Percentiles rank a stretch among this genome's conserved stretches.
Conservation (phyloP, 1,140 invertebrate genomes). For the Atopsyche davidsoni region DNA sequence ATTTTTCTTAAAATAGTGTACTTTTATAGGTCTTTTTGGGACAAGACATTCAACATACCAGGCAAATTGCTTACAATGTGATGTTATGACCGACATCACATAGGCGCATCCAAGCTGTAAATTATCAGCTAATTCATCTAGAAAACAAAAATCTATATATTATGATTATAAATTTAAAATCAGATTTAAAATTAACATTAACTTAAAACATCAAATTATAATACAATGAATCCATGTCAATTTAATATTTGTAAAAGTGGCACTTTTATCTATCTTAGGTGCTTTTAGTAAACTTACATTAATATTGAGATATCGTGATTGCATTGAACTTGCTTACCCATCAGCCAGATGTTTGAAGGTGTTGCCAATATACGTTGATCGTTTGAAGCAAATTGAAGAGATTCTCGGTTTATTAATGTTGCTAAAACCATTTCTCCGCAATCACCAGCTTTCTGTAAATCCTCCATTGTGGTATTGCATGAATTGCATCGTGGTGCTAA, state of each 20-base stretch:
- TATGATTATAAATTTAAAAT: neutral
- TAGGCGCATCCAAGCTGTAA: slow-evolving; percentile 12
- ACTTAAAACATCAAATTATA: neutral
- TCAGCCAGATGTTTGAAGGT: too few relatives aligned
- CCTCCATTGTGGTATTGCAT: slow-evolving; percentile 11
- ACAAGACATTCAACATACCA: slow-evolving; percentile 11
- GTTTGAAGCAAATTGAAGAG: too few relatives aligned
- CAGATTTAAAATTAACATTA: neutral
- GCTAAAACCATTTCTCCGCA: slow-evolving; percentile 3
- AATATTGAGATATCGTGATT: too few relatives aligned
- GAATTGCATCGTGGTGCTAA: slow-evolving; percentile 7
- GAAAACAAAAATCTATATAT: neutral
- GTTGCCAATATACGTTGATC: too few relatives aligned
- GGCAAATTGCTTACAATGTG: neutral
- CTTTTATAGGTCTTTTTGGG: neutral
- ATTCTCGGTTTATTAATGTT: slow-evolving; percentile 3
- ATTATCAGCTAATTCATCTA: neutral
- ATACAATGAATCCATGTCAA: neutral
- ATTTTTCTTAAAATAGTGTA: too few relatives aligned
- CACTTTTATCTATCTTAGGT: too few relatives aligned
- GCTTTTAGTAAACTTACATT: too few relatives aligned
- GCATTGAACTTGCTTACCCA: too few relatives aligned
- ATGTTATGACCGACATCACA: neutral
- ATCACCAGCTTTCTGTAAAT: slow-evolving; percentile 6
- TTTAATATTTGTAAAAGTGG: neutral